Conservation (phyloP, 2,797 vertebrate species). For the Sciurus carolinensis region DNA sequence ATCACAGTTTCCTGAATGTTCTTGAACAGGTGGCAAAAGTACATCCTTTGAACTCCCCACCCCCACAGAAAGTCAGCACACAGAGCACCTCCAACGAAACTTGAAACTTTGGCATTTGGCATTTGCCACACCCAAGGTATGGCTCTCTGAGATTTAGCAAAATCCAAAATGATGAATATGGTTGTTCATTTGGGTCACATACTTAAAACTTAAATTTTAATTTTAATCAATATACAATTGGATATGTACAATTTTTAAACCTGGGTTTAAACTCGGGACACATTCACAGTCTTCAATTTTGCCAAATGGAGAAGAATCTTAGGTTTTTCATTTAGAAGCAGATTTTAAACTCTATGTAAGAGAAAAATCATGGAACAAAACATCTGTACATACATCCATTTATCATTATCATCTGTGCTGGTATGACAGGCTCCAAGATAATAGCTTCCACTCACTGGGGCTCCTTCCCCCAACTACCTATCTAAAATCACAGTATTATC, state of each 20-base stretch:
- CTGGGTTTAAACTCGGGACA: not conserved
- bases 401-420: not conserved
- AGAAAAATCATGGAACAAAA: slow-evolving; percentile 51
- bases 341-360: slow-evolving; percentile 8
- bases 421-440: not conserved
- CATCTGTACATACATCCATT: not conserved
- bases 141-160: slow-evolving; percentile 7
- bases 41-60: not conserved
- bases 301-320: slow-evolving; percentile 5
- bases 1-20: not conserved
- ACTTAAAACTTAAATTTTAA: slow-evolving; percentile 49
- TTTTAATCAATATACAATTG: not conserved
- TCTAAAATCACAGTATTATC: slow-evolving; percentile 23
- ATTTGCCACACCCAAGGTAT: not conserved
- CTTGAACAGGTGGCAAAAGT: not conserved
- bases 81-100: not conserved
- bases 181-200: not conserved
- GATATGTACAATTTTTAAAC: not conserved
- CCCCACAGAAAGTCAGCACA: not conserved
- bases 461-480: not conserved
- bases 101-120: not conserved
- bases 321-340: slow-evolving; percentile 43
- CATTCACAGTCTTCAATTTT: not conserved
- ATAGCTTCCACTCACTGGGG: not conserved
- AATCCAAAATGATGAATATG: not conserved